phyloP scores from a whole-genome alignment of 1,140 invertebrate genomes.

The Tribolium castaneum region DNA sequence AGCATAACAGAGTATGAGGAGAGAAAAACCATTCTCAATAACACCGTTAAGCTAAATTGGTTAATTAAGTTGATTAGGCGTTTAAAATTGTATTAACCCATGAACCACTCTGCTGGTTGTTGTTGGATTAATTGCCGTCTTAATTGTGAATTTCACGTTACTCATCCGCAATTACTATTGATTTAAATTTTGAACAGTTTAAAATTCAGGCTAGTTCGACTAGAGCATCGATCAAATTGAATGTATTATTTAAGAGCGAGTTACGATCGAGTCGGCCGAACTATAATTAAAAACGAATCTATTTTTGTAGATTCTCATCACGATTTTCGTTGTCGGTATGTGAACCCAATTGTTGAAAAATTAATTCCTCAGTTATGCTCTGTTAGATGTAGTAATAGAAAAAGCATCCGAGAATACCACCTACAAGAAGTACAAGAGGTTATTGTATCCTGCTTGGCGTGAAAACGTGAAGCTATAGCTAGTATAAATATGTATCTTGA shows the following conservation, averaged over 20 bases:
- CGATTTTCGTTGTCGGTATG: slow-evolving; percentile 36
- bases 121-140: slow-evolving; percentile 41
- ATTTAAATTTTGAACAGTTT: slow-evolving; percentile 1
- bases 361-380: slow-evolving; percentile 45
- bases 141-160: slow-evolving; percentile 43
- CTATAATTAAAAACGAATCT: slow-evolving; percentile 21
- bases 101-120: slow-evolving; percentile 26
- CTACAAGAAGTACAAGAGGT: slow-evolving; percentile 44
- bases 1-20: not conserved
- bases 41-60: slow-evolving; percentile 36
- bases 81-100: slow-evolving; percentile 43
- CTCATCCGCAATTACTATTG: slow-evolving; percentile 3
- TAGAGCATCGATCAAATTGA: not conserved
- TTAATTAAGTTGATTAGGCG: slow-evolving; percentile 43
- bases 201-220: not conserved
- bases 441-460: slow-evolving; percentile 42
- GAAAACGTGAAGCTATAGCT: slow-evolving; percentile 50
- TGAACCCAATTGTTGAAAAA: slow-evolving; percentile 41
- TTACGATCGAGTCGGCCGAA: slow-evolving; percentile 39
- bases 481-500: slow-evolving; percentile 50
- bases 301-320: slow-evolving; percentile 22
- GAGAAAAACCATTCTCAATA: slow-evolving; percentile 8
- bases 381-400: slow-evolving; percentile 47
- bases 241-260: slow-evolving; percentile 25
- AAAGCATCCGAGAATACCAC: slow-evolving; percentile 42